Percentiles rank a stretch among this genome's conserved stretches.
These are phyloP conservation scores for Coecobrya sp. DNA, from an alignment of 2,888 invertebrate species.

Conservation along the genomic window DNA sequence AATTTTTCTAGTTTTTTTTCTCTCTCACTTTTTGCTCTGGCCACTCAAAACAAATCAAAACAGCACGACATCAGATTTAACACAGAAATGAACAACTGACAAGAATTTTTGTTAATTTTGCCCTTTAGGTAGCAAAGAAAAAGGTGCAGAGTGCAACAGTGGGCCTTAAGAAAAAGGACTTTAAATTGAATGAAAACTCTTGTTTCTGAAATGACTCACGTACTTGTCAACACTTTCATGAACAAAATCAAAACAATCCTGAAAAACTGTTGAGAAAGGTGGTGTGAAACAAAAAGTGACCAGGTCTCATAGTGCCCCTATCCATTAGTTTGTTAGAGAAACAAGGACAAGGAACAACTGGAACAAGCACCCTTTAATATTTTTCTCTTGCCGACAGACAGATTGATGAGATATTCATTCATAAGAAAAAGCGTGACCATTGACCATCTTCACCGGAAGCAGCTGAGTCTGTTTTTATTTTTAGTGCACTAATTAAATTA, in stretches of 20 bases:
- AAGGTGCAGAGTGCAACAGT: no score
- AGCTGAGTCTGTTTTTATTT: constrained; percentile 55
- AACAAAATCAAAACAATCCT: constrained; percentile 72
- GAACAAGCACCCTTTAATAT: constrained; percentile 27
- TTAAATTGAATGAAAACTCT: constrained; percentile 21
- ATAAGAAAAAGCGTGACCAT: constrained; percentile 38
- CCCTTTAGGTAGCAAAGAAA: neutral
- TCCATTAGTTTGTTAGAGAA: neutral
- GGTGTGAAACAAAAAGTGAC: constrained; percentile 11
- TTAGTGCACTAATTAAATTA: constrained; percentile 44
- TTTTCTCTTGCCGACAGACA: constrained; percentile 61
- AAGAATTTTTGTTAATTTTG: constrained; percentile 25
- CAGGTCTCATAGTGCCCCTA: constrained; percentile 60
- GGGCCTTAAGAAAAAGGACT: neutral
- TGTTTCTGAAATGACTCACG: constrained; percentile 15
- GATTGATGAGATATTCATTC: constrained; percentile 38
- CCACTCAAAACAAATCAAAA: constrained; percentile 68
- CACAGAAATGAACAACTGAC: constrained; percentile 4
- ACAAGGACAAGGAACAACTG: neutral
- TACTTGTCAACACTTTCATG: constrained; percentile 77
- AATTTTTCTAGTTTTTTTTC: constrained; percentile 52
- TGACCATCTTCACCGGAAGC: constrained; percentile 46
- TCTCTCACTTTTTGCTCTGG: neutral
- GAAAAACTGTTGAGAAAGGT: neutral
- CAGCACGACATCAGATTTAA: constrained; percentile 37